Evolutionary conservation across 2,797 vertebrate species (phyloP).

Genomic region (Botia almorhae): DNA sequence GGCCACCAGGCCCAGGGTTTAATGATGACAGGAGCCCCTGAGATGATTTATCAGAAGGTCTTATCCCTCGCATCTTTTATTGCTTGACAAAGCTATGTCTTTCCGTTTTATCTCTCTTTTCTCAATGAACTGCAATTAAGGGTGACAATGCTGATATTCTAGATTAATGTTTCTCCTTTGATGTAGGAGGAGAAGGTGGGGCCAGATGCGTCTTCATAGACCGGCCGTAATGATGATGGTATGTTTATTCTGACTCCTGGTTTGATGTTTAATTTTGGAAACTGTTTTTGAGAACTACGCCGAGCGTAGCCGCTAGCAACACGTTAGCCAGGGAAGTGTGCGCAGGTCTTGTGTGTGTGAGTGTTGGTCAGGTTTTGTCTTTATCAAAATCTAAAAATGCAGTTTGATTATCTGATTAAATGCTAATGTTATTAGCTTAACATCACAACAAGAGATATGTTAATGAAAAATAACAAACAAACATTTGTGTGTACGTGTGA

Average conservation of each 20-base stretch:
- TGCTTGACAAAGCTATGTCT: conserved; percentile 58
- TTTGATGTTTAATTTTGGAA: not conserved
- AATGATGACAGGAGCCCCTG: conserved; percentile 80
- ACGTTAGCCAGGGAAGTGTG: not conserved
- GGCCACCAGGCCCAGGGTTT: conserved; percentile 84
- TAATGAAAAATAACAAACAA: not conserved
- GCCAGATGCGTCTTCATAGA: conserved; percentile 24
- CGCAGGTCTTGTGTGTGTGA: not conserved
- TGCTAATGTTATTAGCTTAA: not conserved
- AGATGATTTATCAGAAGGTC: conserved; percentile 84
- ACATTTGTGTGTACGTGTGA: not conserved
- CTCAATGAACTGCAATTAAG: conserved; percentile 51
- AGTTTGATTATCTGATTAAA: not conserved
- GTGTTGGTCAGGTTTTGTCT: not conserved
- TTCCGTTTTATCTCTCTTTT: conserved; percentile 84
- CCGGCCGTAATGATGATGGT: conserved; percentile 17
- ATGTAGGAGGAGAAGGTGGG: conserved; percentile 17
- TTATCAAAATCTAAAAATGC: not conserved
- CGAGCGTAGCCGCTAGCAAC: not conserved
- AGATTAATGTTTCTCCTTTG: conserved; percentile 47
- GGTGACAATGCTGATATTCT: conserved; percentile 46
- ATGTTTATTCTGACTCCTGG: conserved; percentile 1
- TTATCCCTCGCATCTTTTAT: conserved; percentile 74
- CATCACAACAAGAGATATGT: not conserved
- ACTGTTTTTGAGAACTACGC: not conserved